Percentiles rank a stretch among this genome's conserved stretches.
Conservation (phyloP, 2,888 invertebrate species). For the Tachina grossa region DNA sequence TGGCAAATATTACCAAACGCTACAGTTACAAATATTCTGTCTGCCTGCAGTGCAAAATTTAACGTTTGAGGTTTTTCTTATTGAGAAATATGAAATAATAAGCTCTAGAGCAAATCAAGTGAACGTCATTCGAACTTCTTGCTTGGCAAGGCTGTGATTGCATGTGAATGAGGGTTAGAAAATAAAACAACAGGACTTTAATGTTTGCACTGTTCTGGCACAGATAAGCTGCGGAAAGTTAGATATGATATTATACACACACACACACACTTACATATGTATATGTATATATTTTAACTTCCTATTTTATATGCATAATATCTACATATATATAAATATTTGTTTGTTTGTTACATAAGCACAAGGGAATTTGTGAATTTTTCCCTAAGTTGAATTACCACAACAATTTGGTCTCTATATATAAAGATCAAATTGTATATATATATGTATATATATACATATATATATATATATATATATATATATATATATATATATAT, state of each 20-base stretch:
- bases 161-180: constrained; percentile 17
- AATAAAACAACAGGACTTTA: constrained; percentile 77
- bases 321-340: background rate
- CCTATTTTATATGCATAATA: background rate
- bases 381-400: background rate
- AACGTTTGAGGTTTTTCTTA: constrained; percentile 4
- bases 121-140: background rate
- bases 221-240: constrained; percentile 81
- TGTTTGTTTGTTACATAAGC: background rate
- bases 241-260: constrained; percentile 78
- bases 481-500: no score
- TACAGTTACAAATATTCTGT: constrained; percentile 21
- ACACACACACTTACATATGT: background rate
- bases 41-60: background rate
- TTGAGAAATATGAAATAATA: constrained; percentile 28
- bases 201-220: constrained; percentile 81
- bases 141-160: constrained; percentile 14
- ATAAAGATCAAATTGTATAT: no score
- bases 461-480: no score
- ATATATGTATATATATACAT: no score
- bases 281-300: background rate
- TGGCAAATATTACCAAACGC: constrained; percentile 39
- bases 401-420: background rate
- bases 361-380: background rate
- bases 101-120: background rate